A percentile compares a stretch with the other conserved stretches of the same genome.
Conservation (phyloP, 2,888 invertebrate species). For the Eremobia ochroleuca region DNA sequence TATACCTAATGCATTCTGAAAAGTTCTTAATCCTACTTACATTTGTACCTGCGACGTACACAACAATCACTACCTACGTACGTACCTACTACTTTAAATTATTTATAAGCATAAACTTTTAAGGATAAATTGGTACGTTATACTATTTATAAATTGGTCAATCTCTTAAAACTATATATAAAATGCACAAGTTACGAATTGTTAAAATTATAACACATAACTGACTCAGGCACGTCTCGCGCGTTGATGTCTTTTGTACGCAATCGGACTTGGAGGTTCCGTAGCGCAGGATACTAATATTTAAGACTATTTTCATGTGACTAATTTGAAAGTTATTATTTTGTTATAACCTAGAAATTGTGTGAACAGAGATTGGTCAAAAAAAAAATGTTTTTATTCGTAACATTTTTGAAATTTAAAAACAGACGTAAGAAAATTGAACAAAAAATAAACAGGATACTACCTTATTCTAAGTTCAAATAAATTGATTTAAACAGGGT, state of each 20-base stretch:
- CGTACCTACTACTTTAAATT: background rate
- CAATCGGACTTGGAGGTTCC: background rate
- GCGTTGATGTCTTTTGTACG: slow-evolving; percentile 73
- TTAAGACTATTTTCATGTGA: background rate
- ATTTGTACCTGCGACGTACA: background rate
- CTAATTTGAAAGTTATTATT: background rate
- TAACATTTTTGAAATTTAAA: slow-evolving; percentile 1
- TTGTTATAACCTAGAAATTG: background rate
- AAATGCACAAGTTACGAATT: background rate
- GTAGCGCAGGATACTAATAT: slow-evolving; percentile 15
- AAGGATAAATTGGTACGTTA: background rate
- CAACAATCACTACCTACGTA: background rate
- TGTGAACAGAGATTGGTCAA: background rate
- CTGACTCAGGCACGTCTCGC: slow-evolving; percentile 10
- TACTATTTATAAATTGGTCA: too few relatives aligned
- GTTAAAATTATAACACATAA: slow-evolving; percentile 2
- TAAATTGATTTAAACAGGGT: background rate
- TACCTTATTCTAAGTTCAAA: background rate
- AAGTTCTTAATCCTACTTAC: background rate
- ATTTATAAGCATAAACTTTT: background rate
- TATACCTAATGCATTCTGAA: background rate
- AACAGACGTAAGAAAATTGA: slow-evolving; percentile 7
- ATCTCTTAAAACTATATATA: slow-evolving; percentile 1
- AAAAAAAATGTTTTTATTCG: background rate
- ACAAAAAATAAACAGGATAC: background rate